phyloP scores from a whole-genome alignment of 2,797 vertebrate species.

The Delichon dasypus region DNA sequence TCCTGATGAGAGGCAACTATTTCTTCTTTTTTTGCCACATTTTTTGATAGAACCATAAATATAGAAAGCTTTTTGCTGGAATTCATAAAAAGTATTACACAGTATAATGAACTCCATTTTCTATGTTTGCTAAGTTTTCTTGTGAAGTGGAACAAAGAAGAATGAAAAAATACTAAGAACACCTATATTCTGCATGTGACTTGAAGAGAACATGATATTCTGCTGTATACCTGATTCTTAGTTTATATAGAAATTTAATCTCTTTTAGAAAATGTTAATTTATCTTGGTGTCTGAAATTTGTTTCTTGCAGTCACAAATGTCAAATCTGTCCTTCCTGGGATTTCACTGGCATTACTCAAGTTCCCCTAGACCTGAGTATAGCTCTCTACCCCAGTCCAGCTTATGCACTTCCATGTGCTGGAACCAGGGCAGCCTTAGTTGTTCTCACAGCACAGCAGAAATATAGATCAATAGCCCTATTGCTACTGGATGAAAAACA shows the following conservation, averaged over 20 bases:
- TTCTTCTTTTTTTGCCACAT: conserved; percentile 60
- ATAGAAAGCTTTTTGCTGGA: conserved; percentile 39
- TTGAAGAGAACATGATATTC: background rate
- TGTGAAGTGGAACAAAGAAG: background rate
- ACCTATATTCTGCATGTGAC: background rate
- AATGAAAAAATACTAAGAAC: background rate
- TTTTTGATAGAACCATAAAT: conserved; percentile 66
- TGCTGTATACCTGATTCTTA: background rate
- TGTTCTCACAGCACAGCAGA: background rate
- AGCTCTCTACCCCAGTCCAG: background rate
- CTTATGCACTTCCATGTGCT: background rate
- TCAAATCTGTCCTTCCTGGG: background rate
- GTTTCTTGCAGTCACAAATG: background rate
- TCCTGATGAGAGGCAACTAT: conserved; percentile 66
- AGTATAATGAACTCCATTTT: conserved; percentile 38
- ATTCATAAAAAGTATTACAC: background rate
- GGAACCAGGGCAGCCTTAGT: background rate
- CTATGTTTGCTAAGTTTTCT: conserved; percentile 17
- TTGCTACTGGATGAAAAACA: background rate
- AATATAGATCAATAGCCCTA: background rate
- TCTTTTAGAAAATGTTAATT: background rate
- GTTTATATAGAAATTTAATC: conserved; percentile 45
- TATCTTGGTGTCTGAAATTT: background rate
- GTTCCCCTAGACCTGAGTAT: background rate
- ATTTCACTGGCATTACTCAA: background rate